phyloP scores from a whole-genome alignment of 64 coral and sea anemone genomes.

The Montipora efflorescens region DNA sequence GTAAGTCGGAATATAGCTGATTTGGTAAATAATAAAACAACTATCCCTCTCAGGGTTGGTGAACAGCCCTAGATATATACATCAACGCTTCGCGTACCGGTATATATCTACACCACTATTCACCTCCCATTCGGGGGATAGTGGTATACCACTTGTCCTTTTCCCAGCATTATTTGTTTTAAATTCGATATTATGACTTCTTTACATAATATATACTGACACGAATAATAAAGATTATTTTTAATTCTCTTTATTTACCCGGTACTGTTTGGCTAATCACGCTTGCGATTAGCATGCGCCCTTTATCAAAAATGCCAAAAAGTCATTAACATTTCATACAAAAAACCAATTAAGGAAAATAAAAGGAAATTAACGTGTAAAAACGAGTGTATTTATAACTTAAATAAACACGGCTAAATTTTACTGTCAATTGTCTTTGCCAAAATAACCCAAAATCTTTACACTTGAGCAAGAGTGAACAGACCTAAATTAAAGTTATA shows the following conservation, averaged over 20 bases:
- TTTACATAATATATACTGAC: neutral
- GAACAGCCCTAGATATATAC: no score
- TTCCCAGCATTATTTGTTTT: neutral
- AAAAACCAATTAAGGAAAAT: neutral
- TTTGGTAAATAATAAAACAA: no score
- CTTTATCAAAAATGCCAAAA: neutral
- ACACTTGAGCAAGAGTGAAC: neutral
- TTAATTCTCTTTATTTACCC: neutral
- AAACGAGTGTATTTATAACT: neutral
- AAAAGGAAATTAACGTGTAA: neutral
- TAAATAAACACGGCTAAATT: no score
- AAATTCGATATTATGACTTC: no score
- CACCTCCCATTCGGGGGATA: neutral
- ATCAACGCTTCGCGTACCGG: no score
- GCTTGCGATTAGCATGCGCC: neutral
- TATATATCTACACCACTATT: no score
- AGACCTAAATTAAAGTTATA: constrained; percentile 1
- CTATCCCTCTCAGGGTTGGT: no score
- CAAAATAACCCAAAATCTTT: neutral
- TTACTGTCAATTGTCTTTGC: neutral
- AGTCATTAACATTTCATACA: neutral
- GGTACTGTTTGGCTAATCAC: constrained; percentile 5
- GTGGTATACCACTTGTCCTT: neutral
- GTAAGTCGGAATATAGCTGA: no score
- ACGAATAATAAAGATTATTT: neutral